phyloP scores from a whole-genome alignment of 2,888 invertebrate species.

The Poecilobothrus nobilitatus region DNA sequence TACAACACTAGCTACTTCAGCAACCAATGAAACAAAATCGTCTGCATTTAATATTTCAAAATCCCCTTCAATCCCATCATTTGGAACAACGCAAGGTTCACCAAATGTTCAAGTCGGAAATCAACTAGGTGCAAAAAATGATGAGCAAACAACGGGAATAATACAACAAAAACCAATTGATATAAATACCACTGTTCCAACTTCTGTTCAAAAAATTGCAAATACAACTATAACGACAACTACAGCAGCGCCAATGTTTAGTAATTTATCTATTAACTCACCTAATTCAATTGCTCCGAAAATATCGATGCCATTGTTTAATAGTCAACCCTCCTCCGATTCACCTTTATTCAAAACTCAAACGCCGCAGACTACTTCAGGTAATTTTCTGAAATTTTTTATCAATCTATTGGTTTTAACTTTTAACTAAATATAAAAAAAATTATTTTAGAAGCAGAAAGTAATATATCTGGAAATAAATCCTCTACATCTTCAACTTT shows the following conservation, averaged over 20 bases:
- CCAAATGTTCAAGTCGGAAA: not conserved
- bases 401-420: not conserved
- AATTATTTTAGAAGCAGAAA: no score
- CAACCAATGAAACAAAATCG: not conserved
- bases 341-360: no score
- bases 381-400: not conserved
- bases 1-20: not conserved
- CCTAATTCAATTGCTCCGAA: not conserved
- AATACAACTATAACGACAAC: slow-evolving; percentile 18
- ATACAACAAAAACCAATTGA: not conserved
- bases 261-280: not conserved
- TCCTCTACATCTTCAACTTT: not conserved
- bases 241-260: slow-evolving; percentile 15
- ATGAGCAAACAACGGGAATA: not conserved
- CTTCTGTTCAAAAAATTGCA: slow-evolving; percentile 19
- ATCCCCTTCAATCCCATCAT: not conserved
- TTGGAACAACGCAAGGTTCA: not conserved
- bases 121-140: not conserved
- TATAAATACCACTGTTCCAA: not conserved
- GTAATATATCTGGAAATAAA: no score
- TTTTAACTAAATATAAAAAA: no score
- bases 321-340: not conserved
- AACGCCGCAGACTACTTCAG: slow-evolving; percentile 2
- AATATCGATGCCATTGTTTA: slow-evolving; percentile 10
- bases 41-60: not conserved